Percentiles rank a stretch among this genome's conserved stretches.
phyloP scores from a whole-genome alignment of 2,797 vertebrate species.

The Myotis vivesi region DNA sequence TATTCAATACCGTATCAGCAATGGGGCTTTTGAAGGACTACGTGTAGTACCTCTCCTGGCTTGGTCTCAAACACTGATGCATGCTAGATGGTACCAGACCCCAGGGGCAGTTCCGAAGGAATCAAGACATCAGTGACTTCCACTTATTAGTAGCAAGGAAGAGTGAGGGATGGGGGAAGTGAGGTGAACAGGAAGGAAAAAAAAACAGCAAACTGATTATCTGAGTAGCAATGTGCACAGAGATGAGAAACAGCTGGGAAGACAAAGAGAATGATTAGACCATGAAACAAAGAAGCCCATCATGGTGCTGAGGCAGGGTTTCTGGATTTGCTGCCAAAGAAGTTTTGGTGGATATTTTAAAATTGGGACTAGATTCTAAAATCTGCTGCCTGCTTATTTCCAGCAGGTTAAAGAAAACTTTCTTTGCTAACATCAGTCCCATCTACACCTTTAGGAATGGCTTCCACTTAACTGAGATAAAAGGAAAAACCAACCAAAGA shows the following conservation, averaged over 20 bases:
- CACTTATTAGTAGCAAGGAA: neutral
- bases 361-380: slow-evolving; percentile 12
- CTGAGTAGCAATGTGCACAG: neutral
- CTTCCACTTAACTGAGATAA: neutral
- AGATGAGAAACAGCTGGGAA: slow-evolving; percentile 10
- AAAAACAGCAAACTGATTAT: slow-evolving; percentile 8
- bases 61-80: neutral
- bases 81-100: neutral
- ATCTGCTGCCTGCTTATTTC: neutral
- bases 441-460: neutral
- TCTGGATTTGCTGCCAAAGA: slow-evolving; percentile 48
- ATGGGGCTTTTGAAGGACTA: neutral
- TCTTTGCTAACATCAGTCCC: neutral
- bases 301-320: slow-evolving; percentile 33
- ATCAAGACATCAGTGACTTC: slow-evolving; percentile 26
- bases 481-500: neutral
- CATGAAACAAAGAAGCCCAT: neutral
- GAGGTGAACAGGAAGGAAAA: neutral
- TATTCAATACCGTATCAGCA: neutral
- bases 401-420: slow-evolving; percentile 26
- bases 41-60: neutral
- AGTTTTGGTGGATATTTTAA: slow-evolving; percentile 50
- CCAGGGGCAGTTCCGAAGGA: neutral
- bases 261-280: slow-evolving; percentile 50
- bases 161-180: neutral